Evolutionary conservation across 2,113 vertebrate genomes (phyloP).

Genomic region (Pristiophorus japonicus): DNA sequence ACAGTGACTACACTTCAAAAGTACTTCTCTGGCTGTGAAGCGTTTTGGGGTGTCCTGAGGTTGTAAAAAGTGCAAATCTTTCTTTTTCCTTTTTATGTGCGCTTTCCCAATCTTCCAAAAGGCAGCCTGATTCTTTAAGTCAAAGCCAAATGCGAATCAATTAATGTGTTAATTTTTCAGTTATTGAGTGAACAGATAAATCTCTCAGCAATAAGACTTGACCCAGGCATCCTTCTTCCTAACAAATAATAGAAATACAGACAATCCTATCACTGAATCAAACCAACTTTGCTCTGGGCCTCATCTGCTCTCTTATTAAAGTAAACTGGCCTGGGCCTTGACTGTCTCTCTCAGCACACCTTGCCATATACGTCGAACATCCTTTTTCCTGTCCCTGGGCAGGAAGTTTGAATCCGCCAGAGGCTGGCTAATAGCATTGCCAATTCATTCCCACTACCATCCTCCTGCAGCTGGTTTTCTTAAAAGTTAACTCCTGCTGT

Average conservation of each 20-base stretch:
- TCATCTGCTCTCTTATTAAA: neutral
- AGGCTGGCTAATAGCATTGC: too few species aligned
- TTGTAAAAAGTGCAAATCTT: neutral
- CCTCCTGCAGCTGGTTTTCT: neutral
- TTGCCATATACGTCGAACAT: neutral
- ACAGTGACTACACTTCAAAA: too few species aligned
- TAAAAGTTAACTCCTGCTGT: neutral
- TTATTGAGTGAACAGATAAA: neutral
- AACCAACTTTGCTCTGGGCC: neutral
- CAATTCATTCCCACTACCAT: too few species aligned
- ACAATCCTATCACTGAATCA: neutral
- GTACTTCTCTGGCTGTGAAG: neutral
- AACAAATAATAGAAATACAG: neutral
- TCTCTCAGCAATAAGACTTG: neutral
- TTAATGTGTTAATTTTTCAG: neutral
- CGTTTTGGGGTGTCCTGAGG: neutral
- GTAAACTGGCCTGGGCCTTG: neutral
- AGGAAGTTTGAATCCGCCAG: too few species aligned
- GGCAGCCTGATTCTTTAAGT: too few species aligned
- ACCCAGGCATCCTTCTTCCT: neutral
- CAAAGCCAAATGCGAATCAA: neutral
- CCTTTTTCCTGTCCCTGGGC: neutral
- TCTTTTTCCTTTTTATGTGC: neutral
- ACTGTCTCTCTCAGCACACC: neutral
- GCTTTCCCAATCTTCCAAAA: neutral